These are phyloP conservation scores for Oncorhynchus gorbuscha DNA, from an alignment of 2,113 vertebrate genomes.

Conservation along the genomic window DNA sequence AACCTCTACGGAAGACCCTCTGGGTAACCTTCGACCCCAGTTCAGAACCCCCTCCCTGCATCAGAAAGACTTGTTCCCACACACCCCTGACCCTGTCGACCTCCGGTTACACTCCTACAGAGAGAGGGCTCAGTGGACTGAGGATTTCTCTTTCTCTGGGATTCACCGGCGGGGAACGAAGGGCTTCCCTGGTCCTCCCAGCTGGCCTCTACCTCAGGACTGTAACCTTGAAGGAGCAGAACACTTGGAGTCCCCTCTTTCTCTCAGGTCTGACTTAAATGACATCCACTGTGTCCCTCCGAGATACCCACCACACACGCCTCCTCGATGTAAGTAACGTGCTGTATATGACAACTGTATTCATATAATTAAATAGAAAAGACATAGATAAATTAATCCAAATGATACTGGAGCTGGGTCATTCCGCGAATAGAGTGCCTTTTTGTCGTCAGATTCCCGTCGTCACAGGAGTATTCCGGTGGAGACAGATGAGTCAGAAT, in stretches of 20 bases:
- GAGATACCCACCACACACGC: background rate
- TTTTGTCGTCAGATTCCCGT: too few relatives aligned
- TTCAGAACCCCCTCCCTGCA: background rate
- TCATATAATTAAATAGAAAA: background rate
- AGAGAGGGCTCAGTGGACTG: too few relatives aligned
- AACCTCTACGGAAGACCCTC: background rate
- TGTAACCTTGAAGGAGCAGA: conserved; percentile 20
- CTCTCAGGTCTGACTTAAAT: conserved; percentile 52
- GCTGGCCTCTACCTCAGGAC: background rate
- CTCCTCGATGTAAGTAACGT: conserved; percentile 19
- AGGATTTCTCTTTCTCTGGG: background rate
- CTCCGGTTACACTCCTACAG: background rate
- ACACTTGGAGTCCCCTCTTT: conserved; percentile 58
- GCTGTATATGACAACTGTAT: background rate
- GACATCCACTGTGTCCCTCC: background rate
- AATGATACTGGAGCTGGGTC: too few relatives aligned
- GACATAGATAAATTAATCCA: too few relatives aligned
- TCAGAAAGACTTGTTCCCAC: background rate
- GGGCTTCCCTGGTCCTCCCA: background rate
- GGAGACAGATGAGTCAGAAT: too few relatives aligned
- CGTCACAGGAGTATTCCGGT: too few relatives aligned
- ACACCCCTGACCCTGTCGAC: background rate
- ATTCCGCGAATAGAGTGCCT: too few relatives aligned
- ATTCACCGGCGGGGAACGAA: background rate
- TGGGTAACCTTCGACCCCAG: background rate